These are phyloP conservation scores for Acrossocheilus wenchowensis DNA, from an alignment of 2,797 vertebrate species.

Conservation along the genomic window DNA sequence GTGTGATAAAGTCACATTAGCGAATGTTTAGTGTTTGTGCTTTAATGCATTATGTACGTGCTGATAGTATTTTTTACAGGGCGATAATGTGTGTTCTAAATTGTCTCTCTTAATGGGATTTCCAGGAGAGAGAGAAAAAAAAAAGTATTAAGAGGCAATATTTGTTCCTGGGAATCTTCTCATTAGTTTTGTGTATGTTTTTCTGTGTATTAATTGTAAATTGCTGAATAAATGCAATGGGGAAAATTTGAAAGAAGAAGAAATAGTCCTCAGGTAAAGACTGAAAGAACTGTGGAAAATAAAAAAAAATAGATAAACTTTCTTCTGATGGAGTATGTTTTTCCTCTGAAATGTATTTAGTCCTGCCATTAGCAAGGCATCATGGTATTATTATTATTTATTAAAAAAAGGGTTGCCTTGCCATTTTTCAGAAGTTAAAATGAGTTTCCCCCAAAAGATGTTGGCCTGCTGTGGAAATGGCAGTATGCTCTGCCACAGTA, in stretches of 20 bases:
- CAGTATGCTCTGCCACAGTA: not conserved
- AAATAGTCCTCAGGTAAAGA: not conserved
- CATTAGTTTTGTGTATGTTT: not conserved
- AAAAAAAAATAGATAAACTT: not conserved
- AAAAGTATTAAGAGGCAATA: not conserved
- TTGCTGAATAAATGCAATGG: not conserved
- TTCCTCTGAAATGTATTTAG: not conserved
- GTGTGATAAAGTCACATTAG: slow-evolving; percentile 3
- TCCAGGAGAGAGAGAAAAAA: too few relatives aligned
- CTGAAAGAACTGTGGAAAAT: not conserved
- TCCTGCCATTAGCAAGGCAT: not conserved
- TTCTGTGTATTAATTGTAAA: not conserved
- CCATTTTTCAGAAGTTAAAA: not conserved
- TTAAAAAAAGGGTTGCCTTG: not conserved
- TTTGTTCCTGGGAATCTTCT: not conserved
- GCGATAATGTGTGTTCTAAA: not conserved
- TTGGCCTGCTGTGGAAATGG: not conserved
- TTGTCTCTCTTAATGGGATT: not conserved
- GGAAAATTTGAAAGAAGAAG: not conserved
- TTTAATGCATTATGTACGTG: not conserved
- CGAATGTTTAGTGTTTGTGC: not conserved
- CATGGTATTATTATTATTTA: not conserved
- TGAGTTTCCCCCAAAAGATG: not conserved
- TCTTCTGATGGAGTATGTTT: not conserved
- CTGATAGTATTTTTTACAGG: not conserved